These are phyloP conservation scores for Apamea crenata DNA, from an alignment of 2,888 invertebrate genomes.

Conservation along the genomic window DNA sequence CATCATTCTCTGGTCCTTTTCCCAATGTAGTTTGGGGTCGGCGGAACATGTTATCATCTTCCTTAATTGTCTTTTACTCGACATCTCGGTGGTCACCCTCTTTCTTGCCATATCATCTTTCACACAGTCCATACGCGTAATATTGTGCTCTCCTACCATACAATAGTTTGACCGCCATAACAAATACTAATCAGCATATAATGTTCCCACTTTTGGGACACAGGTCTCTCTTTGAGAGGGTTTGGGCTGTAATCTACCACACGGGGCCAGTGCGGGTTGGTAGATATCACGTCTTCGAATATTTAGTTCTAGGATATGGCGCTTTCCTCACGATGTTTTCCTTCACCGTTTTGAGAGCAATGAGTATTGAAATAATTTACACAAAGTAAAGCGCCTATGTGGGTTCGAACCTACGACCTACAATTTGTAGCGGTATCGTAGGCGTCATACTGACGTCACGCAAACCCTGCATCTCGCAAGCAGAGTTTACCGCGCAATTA, in stretches of 20 bases:
- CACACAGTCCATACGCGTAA: background rate
- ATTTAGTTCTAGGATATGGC: background rate
- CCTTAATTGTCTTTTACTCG: background rate
- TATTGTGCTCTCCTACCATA: background rate
- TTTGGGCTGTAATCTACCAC: too few relatives aligned
- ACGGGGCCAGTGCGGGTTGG: background rate
- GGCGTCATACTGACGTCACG: too few relatives aligned
- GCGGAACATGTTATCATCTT: too few relatives aligned
- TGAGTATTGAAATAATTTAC: background rate
- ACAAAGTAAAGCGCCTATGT: background rate
- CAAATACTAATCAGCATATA: too few relatives aligned
- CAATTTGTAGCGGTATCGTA: too few relatives aligned
- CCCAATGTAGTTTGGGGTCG: background rate
- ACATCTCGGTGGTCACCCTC: background rate
- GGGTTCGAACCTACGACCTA: background rate
- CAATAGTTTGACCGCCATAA: background rate
- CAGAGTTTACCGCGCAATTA: too few relatives aligned
- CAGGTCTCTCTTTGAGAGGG: too few relatives aligned
- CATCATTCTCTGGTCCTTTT: background rate
- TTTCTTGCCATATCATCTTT: background rate
- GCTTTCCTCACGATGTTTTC: background rate
- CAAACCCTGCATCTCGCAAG: too few relatives aligned
- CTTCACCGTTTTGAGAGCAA: background rate
- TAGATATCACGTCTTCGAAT: background rate
- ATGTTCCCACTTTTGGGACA: too few relatives aligned